These are phyloP conservation scores for Toxonevra muliebris DNA, from an alignment of 2,888 invertebrate species.

Conservation along the genomic window DNA sequence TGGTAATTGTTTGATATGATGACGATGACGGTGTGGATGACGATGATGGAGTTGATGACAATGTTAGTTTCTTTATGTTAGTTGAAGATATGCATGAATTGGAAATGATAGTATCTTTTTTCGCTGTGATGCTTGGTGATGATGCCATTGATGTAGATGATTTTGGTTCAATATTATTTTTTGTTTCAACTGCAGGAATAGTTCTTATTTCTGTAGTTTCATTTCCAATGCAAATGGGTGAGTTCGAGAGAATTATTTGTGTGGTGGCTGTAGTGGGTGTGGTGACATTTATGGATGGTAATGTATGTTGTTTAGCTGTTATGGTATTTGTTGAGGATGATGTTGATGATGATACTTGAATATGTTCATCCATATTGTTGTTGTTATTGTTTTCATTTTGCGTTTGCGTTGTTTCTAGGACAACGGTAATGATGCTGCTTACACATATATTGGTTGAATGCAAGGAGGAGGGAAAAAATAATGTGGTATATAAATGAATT, in stretches of 20 bases:
- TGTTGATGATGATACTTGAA: conserved; percentile 36
- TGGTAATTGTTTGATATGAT: conserved; percentile 45
- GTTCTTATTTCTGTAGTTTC: not conserved
- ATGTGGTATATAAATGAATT: conserved; percentile 15
- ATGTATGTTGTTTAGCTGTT: conserved; percentile 28
- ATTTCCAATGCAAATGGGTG: conserved; percentile 36
- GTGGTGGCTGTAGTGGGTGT: conserved; percentile 56
- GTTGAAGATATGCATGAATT: conserved; percentile 6
- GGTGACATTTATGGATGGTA: conserved; percentile 55
- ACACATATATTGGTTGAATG: not conserved
- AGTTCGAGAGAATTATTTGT: conserved; percentile 47
- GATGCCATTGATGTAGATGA: conserved; percentile 1
- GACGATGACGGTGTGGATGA: conserved; percentile 43
- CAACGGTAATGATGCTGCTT: conserved; percentile 43
- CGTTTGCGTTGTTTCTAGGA: conserved; percentile 33
- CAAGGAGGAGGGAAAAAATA: conserved; percentile 19
- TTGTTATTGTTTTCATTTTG: conserved; percentile 35
- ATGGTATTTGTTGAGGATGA: conserved; percentile 35
- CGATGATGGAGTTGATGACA: conserved; percentile 38
- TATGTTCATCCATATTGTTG: conserved; percentile 47
- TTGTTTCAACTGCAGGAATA: not conserved
- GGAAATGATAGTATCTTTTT: not conserved
- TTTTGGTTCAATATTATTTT: conserved; percentile 36
- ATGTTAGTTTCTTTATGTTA: conserved; percentile 11
- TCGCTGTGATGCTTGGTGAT: conserved; percentile 10